These are phyloP conservation scores for Muraenolepis orangiensis DNA, from an alignment of 2,797 vertebrate species.

Conservation along the genomic window DNA sequence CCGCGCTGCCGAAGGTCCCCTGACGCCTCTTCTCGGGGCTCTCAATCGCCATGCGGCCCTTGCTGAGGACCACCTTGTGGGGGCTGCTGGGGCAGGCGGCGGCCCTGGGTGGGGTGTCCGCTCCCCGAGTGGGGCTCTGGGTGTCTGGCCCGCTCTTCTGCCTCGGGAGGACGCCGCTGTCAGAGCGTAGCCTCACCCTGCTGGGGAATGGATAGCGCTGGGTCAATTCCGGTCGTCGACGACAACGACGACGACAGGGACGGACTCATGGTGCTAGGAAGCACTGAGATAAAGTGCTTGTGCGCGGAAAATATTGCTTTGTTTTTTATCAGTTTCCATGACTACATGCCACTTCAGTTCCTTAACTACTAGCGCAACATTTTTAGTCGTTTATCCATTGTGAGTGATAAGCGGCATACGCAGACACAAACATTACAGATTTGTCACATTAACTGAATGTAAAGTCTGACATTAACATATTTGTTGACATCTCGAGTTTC, in stretches of 20 bases:
- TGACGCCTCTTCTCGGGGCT: conserved; percentile 93
- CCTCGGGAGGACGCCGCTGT: conserved; percentile 89
- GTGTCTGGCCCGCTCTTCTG: conserved; percentile 84
- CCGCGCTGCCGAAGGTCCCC: conserved; percentile 90
- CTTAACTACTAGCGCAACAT: not conserved
- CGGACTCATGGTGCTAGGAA: no score
- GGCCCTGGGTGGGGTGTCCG: conserved; percentile 86
- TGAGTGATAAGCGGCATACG: not conserved
- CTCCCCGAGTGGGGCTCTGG: conserved; percentile 85
- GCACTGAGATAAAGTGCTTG: no score
- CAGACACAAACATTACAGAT: not conserved
- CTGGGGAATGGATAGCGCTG: conserved; percentile 29
- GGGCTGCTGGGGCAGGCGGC: conserved; percentile 95
- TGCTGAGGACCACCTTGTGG: conserved; percentile 85
- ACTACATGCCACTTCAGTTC: not conserved
- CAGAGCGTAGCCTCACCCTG: conserved; percentile 90
- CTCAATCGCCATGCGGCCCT: conserved; percentile 84
- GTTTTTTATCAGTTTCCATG: not conserved
- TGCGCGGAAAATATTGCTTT: not conserved
- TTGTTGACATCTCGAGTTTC: no score
- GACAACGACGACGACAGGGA: not conserved
- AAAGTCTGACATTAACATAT: not conserved
- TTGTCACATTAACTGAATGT: not conserved
- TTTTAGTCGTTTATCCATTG: not conserved
- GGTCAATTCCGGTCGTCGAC: not conserved